Evolutionary conservation across 2,888 invertebrate species (phyloP).

Genomic region (Cheilosia vulpina): DNA sequence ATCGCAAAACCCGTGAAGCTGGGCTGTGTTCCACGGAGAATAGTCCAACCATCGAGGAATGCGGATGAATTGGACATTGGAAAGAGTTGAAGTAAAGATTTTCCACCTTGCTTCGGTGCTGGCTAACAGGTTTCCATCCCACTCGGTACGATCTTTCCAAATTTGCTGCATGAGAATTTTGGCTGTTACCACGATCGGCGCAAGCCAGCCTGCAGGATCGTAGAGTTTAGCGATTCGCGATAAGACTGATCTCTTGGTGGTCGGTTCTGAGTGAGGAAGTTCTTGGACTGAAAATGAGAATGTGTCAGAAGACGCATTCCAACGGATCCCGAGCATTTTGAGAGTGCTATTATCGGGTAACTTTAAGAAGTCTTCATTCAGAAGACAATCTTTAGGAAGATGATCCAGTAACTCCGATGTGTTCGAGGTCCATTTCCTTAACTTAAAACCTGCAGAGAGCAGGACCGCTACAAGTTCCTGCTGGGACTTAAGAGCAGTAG

Average conservation of each 20-base stretch:
- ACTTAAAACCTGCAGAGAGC: background rate
- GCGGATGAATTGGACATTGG: background rate
- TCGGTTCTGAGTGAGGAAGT: background rate
- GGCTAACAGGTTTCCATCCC: slow-evolving; percentile 31
- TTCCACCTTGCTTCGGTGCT: background rate
- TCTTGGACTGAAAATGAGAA: slow-evolving; percentile 22
- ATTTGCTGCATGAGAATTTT: too few relatives aligned
- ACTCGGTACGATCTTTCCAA: slow-evolving; percentile 39
- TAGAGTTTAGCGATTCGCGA: slow-evolving; percentile 63
- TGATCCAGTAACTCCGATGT: too few relatives aligned
- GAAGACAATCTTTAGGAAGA: too few relatives aligned
- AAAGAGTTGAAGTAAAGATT: background rate
- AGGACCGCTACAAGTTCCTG: background rate
- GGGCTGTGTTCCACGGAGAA: background rate
- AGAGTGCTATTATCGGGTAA: slow-evolving; percentile 8
- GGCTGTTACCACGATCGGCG: too few relatives aligned
- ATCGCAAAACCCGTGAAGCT: too few relatives aligned
- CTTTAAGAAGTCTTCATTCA: background rate
- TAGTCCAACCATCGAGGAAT: slow-evolving; percentile 13
- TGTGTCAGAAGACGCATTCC: slow-evolving; percentile 50
- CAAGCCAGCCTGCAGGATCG: too few relatives aligned
- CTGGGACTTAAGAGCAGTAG: background rate
- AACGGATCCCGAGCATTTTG: slow-evolving; percentile 51
- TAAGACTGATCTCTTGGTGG: slow-evolving; percentile 56
- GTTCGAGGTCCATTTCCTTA: too few relatives aligned